Evolutionary conservation across 2,113 vertebrate genomes (phyloP).

Genomic region (Sylvia atricapilla): DNA sequence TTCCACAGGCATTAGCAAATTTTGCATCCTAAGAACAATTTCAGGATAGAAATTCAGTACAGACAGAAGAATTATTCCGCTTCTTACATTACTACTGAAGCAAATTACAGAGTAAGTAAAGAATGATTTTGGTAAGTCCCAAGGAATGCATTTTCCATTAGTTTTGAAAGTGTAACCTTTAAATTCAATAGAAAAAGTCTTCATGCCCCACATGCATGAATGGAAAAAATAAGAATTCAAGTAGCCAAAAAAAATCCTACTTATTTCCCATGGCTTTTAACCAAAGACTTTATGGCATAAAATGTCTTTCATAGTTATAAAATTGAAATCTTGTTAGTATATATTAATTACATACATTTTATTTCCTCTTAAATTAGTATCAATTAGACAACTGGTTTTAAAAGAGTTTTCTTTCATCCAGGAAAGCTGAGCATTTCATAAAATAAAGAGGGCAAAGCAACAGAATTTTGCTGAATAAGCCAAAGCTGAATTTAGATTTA

Average conservation of each 20-base stretch:
- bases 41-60: neutral
- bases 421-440: neutral
- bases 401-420: neutral
- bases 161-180: conserved; percentile 60
- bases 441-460: neutral
- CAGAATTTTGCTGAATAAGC: neutral
- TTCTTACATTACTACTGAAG: conserved; percentile 41
- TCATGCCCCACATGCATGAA: conserved; percentile 30
- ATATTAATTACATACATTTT: neutral
- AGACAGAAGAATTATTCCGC: conserved; percentile 10
- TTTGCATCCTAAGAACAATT: neutral
- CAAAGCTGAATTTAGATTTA: neutral
- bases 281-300: conserved; percentile 29
- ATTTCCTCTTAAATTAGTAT: neutral
- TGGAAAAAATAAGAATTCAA: conserved; percentile 56
- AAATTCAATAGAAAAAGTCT: conserved; percentile 43
- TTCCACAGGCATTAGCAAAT: neutral
- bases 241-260: conserved; percentile 42
- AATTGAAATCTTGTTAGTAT: neutral
- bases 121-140: conserved; percentile 49
- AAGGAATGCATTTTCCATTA: conserved; percentile 56
- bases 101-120: conserved; percentile 53
- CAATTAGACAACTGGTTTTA: neutral
- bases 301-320: neutral
- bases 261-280: conserved; percentile 45